Evolutionary conservation across 2,113 vertebrate genomes (phyloP).

Genomic region (Capreolus pygargus): DNA sequence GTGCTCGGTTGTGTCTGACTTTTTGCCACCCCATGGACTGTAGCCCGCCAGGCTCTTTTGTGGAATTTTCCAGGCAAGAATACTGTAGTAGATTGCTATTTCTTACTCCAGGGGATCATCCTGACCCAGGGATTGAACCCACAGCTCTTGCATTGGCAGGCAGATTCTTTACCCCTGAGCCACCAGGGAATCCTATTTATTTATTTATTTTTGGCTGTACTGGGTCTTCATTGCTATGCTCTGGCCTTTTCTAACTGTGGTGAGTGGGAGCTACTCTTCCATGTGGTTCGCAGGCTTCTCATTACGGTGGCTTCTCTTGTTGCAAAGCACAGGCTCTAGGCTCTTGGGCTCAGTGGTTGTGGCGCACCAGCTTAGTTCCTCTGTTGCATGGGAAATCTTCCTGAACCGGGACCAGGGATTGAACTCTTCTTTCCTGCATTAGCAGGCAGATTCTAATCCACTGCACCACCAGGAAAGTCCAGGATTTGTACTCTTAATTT

Average conservation of each 20-base stretch:
- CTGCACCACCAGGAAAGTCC: background rate
- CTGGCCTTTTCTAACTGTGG: background rate
- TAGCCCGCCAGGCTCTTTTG: background rate
- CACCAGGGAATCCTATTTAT: background rate
- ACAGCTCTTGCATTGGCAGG: background rate
- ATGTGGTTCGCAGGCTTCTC: background rate
- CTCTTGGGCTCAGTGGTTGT: background rate
- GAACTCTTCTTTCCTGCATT: background rate
- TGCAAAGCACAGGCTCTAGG: background rate
- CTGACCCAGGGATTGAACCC: background rate
- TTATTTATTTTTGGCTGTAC: background rate
- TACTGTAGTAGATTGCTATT: background rate
- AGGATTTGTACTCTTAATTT: background rate
- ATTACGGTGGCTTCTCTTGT: background rate
- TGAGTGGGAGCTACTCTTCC: background rate
- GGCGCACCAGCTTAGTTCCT: background rate
- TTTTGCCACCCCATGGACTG: background rate
- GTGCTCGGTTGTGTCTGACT: fast-evolving
- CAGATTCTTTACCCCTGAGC: background rate
- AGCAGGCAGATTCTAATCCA: background rate
- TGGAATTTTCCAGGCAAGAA: background rate
- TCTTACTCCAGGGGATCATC: background rate
- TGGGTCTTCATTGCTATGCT: background rate
- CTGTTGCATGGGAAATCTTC: background rate
- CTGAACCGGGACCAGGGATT: background rate